These are phyloP conservation scores for Tinamus major DNA, from an alignment of 2,797 vertebrate genomes.

Conservation along the genomic window DNA sequence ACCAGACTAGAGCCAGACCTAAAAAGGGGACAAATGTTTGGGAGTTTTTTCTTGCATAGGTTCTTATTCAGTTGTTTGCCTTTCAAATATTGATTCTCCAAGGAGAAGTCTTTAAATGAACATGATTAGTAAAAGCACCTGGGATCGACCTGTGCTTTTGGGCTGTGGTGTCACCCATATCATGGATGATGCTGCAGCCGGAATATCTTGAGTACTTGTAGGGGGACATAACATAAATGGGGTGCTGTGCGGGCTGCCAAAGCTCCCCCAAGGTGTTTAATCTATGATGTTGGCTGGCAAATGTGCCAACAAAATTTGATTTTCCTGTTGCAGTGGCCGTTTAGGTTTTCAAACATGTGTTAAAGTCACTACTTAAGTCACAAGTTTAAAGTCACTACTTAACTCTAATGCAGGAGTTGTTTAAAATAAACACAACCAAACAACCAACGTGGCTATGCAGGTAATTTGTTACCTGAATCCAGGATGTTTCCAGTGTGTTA, in stretches of 20 bases:
- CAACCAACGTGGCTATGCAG: no score
- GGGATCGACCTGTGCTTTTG: neutral
- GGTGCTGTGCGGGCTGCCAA: neutral
- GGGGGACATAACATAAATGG: neutral
- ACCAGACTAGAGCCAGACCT: neutral
- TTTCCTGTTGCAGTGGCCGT: neutral
- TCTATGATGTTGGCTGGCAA: neutral
- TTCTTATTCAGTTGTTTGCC: neutral
- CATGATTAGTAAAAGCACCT: neutral
- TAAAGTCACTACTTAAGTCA: no score
- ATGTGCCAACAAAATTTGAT: neutral
- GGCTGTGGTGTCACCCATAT: neutral
- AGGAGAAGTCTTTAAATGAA: neutral
- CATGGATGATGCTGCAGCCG: neutral
- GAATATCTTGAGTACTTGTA: neutral
- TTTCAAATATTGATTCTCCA: neutral
- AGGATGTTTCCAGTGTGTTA: neutral
- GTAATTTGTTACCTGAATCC: no score
- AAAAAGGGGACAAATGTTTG: neutral
- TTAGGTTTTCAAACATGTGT: neutral
- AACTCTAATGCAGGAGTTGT: neutral
- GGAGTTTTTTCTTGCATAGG: neutral
- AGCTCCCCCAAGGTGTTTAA: neutral
- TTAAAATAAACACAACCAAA: neutral
- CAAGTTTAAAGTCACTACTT: neutral